Evolutionary conservation across 2,797 vertebrate genomes (phyloP), one percentile per base, ranked within the genome.

Genomic region (Eidolon dupreanum): DNA sequence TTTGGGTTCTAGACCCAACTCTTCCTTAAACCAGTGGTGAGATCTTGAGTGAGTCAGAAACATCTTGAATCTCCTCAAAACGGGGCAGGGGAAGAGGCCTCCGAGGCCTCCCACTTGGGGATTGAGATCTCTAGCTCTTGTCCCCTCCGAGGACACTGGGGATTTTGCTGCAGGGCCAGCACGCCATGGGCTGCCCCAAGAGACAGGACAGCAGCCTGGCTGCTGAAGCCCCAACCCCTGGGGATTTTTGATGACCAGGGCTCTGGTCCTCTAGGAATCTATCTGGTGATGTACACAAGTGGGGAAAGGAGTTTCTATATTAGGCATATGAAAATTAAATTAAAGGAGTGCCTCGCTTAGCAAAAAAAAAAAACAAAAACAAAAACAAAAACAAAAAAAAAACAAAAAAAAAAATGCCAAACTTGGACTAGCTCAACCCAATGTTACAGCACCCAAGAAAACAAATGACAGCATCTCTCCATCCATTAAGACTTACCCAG

Each of bases 351-450:
- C 70, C 74, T 89, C 53, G 38, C 57, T 20, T 19, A 61, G 73
- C 38, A 79, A 71, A 33, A 33, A 71, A 33, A 33, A 70, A 87
- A 33, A 86, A 78, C 65, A 84, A 46, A 53, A 96, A 57, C 43
- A 6, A 33, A 33, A 86, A 78, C 65, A 84, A 46, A 53, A 96
- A 51, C 46, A 6, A 49, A 53, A 96, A 51, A 38, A 6, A 49
- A 79, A 71, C 65, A 84, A 33, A 86, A 79, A 86, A 79, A 49
- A 81, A 49, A 53, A 96, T 49, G 46, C 38, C 5, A n/a, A 90
- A 63, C 26, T 53, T 22, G 57, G 53, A n/a, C 13, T 49, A 55
- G 51, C 49, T 33, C 17, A 51, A 55, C 41, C 77, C 65, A 43
- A 51, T 16, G 41, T 78, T 51, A 6, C 6, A 5, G 20, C 1